Evolutionary conservation across 2,888 invertebrate species (phyloP).

Genomic region (Myopa testacea): DNA sequence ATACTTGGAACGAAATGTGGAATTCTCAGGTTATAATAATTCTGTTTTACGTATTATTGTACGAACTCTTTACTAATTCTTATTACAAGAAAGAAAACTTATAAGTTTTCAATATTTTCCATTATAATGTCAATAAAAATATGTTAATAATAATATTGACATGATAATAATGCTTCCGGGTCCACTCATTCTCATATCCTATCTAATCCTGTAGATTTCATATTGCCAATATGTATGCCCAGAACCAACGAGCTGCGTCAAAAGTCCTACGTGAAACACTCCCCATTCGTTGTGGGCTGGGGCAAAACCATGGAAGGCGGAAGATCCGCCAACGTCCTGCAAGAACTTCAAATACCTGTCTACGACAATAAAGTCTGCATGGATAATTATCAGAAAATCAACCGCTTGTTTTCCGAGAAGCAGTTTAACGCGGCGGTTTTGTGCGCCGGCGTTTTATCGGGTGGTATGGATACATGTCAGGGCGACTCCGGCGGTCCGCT

Average conservation of each 20-base stretch:
- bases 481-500: slow-evolving; percentile 68
- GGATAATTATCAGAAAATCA: slow-evolving; percentile 57
- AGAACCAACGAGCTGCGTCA: slow-evolving; percentile 70
- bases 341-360: slow-evolving; percentile 80
- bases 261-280: slow-evolving; percentile 71
- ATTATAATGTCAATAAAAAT: too few relatives aligned
- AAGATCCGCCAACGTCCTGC: slow-evolving; percentile 74
- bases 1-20: slow-evolving; percentile 72
- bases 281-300: slow-evolving; percentile 80
- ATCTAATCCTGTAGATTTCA: slow-evolving; percentile 69
- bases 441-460: slow-evolving; percentile 63
- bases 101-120: too few relatives aligned
- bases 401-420: slow-evolving; percentile 54
- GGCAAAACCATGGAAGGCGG: slow-evolving; percentile 70
- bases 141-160: too few relatives aligned
- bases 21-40: slow-evolving; percentile 70
- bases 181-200: too few relatives aligned
- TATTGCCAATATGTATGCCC: slow-evolving; percentile 84
- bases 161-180: too few relatives aligned
- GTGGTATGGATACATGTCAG: slow-evolving; percentile 67
- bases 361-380: slow-evolving; percentile 74
- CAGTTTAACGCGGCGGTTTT: slow-evolving; percentile 64
- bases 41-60: neutral
- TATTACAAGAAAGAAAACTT: too few relatives aligned
- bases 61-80: too few relatives aligned